A percentile compares a stretch with the other conserved stretches of the same genome.
These are phyloP conservation scores for Oriolus oriolus DNA, from an alignment of 2,113 vertebrate genomes.

Conservation along the genomic window DNA sequence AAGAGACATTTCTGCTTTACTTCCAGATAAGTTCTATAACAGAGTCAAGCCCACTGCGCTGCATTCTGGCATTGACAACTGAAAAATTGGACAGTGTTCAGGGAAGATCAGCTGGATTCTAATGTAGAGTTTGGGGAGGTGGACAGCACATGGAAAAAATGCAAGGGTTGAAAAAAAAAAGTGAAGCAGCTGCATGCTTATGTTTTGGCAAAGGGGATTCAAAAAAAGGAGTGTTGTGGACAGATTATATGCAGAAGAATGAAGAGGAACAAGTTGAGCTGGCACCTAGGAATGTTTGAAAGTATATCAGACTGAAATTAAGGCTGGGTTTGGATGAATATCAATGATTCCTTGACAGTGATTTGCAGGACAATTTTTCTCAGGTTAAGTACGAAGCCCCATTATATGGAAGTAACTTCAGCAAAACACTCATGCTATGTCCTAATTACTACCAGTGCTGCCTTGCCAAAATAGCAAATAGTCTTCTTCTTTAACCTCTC, in stretches of 20 bases:
- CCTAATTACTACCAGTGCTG: neutral
- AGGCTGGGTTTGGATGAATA: neutral
- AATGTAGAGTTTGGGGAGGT: neutral
- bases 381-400: neutral
- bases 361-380: neutral
- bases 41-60: neutral
- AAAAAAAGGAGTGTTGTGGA: neutral
- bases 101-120: slow-evolving; percentile 34
- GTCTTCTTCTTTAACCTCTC: neutral
- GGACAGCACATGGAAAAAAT: slow-evolving; percentile 28
- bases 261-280: neutral
- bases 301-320: neutral
- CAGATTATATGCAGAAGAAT: neutral
- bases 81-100: neutral
- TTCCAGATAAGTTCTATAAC: neutral
- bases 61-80: slow-evolving; percentile 1
- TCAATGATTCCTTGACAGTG: neutral
- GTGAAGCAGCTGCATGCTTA: slow-evolving; percentile 25
- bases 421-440: neutral
- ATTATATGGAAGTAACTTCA: neutral
- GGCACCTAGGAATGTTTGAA: neutral
- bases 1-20: neutral
- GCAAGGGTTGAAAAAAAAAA: neutral
- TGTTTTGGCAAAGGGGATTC: neutral
- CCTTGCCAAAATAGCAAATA: neutral